Evolutionary conservation across 2,888 invertebrate species (phyloP).

Genomic region (Globia sparganii): DNA sequence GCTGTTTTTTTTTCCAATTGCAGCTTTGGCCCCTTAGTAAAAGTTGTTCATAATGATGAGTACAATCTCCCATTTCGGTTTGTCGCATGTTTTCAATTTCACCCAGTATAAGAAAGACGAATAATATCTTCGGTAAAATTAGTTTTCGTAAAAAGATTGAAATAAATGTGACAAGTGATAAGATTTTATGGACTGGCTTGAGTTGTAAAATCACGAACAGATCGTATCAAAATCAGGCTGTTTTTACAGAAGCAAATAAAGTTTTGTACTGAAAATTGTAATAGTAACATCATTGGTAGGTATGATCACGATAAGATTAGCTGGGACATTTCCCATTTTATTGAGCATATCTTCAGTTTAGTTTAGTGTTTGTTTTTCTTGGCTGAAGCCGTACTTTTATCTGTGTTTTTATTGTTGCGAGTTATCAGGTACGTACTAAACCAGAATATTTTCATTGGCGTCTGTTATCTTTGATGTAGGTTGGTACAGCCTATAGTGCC

Average conservation of each 20-base stretch:
- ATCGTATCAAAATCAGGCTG: constrained; percentile 37
- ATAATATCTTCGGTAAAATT: background rate
- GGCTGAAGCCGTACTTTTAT: constrained; percentile 11
- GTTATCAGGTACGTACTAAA: constrained; percentile 22
- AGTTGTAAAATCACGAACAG: constrained; percentile 41
- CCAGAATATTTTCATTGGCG: constrained; percentile 10
- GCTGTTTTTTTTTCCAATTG: too few relatives aligned
- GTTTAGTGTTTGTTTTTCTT: constrained; percentile 43
- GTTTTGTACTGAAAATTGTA: constrained; percentile 45
- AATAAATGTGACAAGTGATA: constrained; percentile 32
- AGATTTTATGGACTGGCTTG: constrained; percentile 41
- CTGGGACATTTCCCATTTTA: constrained; percentile 23
- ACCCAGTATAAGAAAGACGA: background rate
- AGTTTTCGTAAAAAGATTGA: background rate
- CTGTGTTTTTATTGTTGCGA: constrained; percentile 22
- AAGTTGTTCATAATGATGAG: too few relatives aligned
- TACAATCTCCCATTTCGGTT: too few relatives aligned
- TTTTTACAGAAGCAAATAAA: constrained; percentile 53
- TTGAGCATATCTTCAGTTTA: constrained; percentile 17
- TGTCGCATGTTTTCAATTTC: too few relatives aligned
- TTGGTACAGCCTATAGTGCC: too few relatives aligned
- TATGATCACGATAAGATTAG: constrained; percentile 34
- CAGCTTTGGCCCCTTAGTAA: too few relatives aligned
- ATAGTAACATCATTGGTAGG: constrained; percentile 43
- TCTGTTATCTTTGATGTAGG: constrained; percentile 2